Evolutionary conservation across 2,888 invertebrate species (phyloP).

Genomic region (Carpatolechia fugitivella): DNA sequence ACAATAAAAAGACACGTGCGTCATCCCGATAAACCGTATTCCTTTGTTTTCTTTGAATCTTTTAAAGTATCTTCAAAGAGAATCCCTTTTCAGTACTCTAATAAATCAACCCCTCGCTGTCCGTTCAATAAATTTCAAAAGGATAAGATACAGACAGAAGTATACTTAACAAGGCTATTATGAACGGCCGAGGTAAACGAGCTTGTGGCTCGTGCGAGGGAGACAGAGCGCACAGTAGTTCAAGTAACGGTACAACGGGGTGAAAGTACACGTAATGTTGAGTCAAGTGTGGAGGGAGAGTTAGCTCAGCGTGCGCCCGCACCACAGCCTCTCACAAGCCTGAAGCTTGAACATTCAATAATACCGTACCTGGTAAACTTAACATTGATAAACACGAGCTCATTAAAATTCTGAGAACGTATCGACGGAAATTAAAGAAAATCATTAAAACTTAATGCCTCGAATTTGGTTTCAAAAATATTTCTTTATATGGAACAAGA

Average conservation of each 20-base stretch:
- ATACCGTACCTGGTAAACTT: not conserved
- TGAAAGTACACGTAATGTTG: slow-evolving; percentile 65
- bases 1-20: slow-evolving; percentile 12
- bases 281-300: slow-evolving; percentile 33
- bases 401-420: not conserved
- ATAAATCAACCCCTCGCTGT: slow-evolving; percentile 47
- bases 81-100: slow-evolving; percentile 44
- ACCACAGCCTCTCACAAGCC: not conserved
- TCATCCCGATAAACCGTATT: slow-evolving; percentile 20
- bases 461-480: not conserved
- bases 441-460: slow-evolving; percentile 7
- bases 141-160: slow-evolving; percentile 42
- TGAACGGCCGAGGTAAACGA: slow-evolving; percentile 47
- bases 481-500: not conserved
- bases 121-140: slow-evolving; percentile 50
- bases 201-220: slow-evolving; percentile 40
- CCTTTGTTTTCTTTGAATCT: slow-evolving; percentile 40
- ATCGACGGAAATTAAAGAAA: not conserved
- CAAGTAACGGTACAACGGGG: slow-evolving; percentile 61
- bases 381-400: not conserved
- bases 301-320: not conserved
- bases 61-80: slow-evolving; percentile 23
- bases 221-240: slow-evolving; percentile 46
- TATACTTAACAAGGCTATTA: slow-evolving; percentile 31
- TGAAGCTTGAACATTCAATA: not conserved